Conservation (phyloP, 2,797 vertebrate genomes). For the Sus cebifrons region DNA sequence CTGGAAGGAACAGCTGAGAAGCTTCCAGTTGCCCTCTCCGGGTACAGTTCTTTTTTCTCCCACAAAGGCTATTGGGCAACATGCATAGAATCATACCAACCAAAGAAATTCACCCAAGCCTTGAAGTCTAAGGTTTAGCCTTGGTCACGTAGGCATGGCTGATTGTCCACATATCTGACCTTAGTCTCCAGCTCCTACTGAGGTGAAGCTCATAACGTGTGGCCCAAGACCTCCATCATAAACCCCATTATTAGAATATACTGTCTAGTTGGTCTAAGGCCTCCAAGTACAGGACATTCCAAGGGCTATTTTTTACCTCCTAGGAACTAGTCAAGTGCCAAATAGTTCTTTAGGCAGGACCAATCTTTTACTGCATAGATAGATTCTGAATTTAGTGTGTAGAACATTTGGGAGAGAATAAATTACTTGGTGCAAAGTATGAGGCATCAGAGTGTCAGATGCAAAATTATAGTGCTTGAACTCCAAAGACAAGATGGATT, state of each 20-base stretch:
- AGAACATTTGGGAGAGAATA: not conserved
- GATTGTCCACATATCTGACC: not conserved
- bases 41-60: not conserved
- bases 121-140: not conserved
- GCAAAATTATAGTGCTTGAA: not conserved
- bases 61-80: not conserved
- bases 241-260: not conserved
- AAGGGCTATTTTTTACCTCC: not conserved
- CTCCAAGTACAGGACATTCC: not conserved
- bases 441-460: not conserved
- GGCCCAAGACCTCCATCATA: not conserved
- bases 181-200: not conserved
- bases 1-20: not conserved
- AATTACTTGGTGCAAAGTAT: not conserved
- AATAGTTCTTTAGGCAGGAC: not conserved
- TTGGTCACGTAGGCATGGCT: not conserved
- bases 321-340: not conserved
- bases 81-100: not conserved
- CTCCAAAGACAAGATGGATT: not conserved
- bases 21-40: not conserved
- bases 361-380: not conserved
- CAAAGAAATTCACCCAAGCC: not conserved
- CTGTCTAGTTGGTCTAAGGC: not conserved
- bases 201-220: not conserved
- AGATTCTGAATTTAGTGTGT: not conserved